Evolutionary conservation across 2,888 invertebrate genomes (phyloP).

Genomic region (Synergus itoensis): DNA sequence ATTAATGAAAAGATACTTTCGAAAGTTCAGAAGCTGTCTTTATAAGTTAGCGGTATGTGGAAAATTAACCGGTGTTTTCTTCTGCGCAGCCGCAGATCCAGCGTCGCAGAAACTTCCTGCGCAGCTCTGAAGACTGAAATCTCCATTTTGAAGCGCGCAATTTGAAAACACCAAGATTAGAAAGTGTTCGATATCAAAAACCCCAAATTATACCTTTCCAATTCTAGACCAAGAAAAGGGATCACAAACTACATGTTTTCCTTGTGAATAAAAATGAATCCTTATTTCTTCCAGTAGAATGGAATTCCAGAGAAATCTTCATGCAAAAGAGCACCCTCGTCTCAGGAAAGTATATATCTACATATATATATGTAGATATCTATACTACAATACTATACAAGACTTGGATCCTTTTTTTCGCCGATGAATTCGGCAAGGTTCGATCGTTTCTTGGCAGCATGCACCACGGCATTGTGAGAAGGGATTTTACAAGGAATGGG

Average conservation of each 20-base stretch:
- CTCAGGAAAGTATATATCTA: background rate
- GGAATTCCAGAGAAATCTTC: slow-evolving; percentile 2
- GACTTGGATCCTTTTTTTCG: slow-evolving; percentile 13
- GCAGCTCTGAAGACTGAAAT: background rate
- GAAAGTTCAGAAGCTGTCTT: too few relatives aligned
- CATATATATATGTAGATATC: background rate
- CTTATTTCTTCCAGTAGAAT: background rate
- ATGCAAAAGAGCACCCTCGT: slow-evolving; percentile 9
- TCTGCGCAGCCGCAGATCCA: background rate
- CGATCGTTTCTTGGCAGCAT: slow-evolving; percentile 38
- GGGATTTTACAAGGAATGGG: slow-evolving; percentile 30
- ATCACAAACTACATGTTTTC: background rate
- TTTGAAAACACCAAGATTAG: background rate
- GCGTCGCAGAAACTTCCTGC: background rate
- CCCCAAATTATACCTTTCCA: background rate
- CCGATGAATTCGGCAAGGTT: slow-evolving; percentile 22
- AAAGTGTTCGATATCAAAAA: background rate
- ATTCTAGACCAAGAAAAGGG: background rate
- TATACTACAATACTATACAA: background rate
- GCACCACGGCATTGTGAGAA: slow-evolving; percentile 1
- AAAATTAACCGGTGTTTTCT: too few relatives aligned
- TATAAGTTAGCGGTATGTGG: too few relatives aligned
- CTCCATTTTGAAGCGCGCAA: background rate
- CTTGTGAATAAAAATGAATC: too few relatives aligned
- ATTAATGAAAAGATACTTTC: too few relatives aligned